These are phyloP conservation scores for Nemurella pictetii DNA, from an alignment of 2,888 invertebrate genomes.

Conservation along the genomic window DNA sequence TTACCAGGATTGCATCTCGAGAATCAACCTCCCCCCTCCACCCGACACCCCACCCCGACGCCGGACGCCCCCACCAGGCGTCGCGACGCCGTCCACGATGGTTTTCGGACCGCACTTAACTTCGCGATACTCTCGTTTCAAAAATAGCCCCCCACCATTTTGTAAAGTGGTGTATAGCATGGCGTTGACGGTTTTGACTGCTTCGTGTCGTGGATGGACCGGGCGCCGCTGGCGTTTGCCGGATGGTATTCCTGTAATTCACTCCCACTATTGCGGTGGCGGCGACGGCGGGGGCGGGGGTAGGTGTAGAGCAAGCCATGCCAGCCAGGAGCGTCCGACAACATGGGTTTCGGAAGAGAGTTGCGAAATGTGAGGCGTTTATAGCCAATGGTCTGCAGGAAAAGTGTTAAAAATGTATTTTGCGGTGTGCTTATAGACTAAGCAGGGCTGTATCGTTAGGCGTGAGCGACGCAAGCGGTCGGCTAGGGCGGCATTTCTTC, in stretches of 20 bases:
- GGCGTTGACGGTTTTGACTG: not conserved
- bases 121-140: constrained; percentile 40
- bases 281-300: not conserved
- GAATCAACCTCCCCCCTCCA: constrained; percentile 20
- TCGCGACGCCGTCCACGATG: not conserved
- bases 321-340: not conserved
- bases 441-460: no score
- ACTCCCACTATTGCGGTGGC: not conserved
- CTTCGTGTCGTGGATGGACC: not conserved
- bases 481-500: no score
- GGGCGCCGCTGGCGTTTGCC: not conserved
- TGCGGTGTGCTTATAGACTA: no score
- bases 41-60: constrained; percentile 25
- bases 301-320: no score
- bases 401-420: no score
- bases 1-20: constrained; percentile 38
- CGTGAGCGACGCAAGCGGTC: no score
- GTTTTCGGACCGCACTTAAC: constrained; percentile 36
- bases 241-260: not conserved
- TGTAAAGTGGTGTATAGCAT: not conserved
- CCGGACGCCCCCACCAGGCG: constrained; percentile 26
- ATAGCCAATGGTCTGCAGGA: no score
- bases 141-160: constrained; percentile 18
- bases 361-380: no score
- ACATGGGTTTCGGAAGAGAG: no score